Evolutionary conservation across 2,888 invertebrate genomes (phyloP).

Genomic region (Thalpophila matura): DNA sequence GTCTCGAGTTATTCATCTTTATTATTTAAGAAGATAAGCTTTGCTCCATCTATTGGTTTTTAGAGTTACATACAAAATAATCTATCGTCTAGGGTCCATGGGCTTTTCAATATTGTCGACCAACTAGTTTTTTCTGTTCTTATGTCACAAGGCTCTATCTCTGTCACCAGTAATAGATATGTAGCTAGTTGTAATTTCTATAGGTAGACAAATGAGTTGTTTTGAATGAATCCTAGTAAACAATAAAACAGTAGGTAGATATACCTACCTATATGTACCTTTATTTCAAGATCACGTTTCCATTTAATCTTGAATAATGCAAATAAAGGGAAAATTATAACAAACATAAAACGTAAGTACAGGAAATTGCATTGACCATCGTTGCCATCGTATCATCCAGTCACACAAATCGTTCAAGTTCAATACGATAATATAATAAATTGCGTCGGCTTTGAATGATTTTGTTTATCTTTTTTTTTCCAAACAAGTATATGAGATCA

Average conservation of each 20-base stretch:
- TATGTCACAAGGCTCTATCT: not conserved
- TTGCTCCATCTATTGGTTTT: too few species aligned
- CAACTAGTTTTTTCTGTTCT: not conserved
- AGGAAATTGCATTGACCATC: constrained; percentile 44
- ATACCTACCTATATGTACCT: not conserved
- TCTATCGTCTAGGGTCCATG: too few species aligned
- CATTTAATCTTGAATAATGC: constrained; percentile 22
- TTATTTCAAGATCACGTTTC: constrained; percentile 17
- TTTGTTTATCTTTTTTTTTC: constrained; percentile 38
- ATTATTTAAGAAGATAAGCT: too few species aligned
- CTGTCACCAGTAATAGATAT: too few species aligned
- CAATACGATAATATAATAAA: constrained; percentile 30
- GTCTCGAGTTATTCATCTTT: too few species aligned
- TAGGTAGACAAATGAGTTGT: too few species aligned
- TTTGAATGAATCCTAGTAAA: too few species aligned
- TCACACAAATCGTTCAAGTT: constrained; percentile 46
- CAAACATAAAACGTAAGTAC: constrained; percentile 37
- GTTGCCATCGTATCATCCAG: constrained; percentile 13
- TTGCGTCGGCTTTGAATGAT: constrained; percentile 22
- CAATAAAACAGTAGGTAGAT: too few species aligned
- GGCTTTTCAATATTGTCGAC: too few species aligned
- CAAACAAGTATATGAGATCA: constrained; percentile 57
- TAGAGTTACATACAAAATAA: too few species aligned
- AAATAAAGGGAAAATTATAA: constrained; percentile 27
- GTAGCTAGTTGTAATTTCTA: too few species aligned